A percentile compares a stretch with the other conserved stretches of the same genome.
Conservation (phyloP, 2,113 vertebrate species). For the Athene noctua region DNA sequence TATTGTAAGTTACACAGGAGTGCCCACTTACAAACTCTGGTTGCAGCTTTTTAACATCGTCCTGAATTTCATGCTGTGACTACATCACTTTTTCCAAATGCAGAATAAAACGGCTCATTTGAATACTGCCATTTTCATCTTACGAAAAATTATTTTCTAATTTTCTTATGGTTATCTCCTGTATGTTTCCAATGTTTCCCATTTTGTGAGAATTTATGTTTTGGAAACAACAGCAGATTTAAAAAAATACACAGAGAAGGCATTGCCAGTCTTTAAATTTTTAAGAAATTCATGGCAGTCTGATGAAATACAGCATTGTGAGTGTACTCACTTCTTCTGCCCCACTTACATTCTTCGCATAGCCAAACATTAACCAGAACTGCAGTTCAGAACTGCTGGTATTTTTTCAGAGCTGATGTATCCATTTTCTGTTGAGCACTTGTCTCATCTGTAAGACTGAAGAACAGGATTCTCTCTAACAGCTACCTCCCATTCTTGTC, state of each 20-base stretch:
- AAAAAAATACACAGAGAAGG: not conserved
- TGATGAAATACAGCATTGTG: not conserved
- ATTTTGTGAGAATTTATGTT: not conserved
- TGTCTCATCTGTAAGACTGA: not conserved
- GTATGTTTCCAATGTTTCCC: not conserved
- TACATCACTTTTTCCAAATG: not conserved
- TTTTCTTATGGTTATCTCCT: not conserved
- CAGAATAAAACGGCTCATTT: not conserved
- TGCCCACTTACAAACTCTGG: not conserved
- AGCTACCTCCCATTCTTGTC: not conserved
- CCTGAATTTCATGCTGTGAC: not conserved
- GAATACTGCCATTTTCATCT: not conserved
- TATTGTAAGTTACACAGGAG: not conserved
- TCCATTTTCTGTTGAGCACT: not conserved
- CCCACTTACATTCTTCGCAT: not conserved
- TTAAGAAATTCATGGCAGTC: not conserved
- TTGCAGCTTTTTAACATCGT: not conserved
- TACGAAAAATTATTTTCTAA: not conserved
- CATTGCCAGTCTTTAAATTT: not conserved
- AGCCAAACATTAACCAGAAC: constrained; percentile 15
- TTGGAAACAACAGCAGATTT: not conserved
- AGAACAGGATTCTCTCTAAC: not conserved
- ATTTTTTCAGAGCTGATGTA: not conserved
- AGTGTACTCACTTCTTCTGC: not conserved
- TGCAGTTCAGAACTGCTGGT: not conserved